phyloP scores from a whole-genome alignment of 1,140 invertebrate genomes.

The Bombus turneri region DNA sequence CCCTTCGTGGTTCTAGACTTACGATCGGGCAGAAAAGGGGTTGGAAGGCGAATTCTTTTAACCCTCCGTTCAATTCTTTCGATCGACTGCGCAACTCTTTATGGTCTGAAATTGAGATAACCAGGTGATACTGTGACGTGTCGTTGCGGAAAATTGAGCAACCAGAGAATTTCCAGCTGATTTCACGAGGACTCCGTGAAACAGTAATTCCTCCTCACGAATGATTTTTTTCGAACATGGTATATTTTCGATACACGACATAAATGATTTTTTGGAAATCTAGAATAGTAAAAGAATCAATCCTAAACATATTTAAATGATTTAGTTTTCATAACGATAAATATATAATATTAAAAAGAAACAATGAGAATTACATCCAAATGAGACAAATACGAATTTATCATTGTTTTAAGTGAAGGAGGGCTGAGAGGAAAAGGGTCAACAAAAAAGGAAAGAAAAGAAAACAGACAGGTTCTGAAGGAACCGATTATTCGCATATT shows the following conservation, averaged over 20 bases:
- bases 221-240: background rate
- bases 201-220: background rate
- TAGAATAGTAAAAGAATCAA: too few relatives aligned
- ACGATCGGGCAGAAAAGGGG: constrained; percentile 13
- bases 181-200: constrained; percentile 74
- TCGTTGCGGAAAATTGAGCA: constrained; percentile 61
- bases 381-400: too few relatives aligned
- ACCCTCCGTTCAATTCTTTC: constrained; percentile 46
- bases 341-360: too few relatives aligned
- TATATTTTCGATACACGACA: too few relatives aligned
- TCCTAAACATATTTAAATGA: too few relatives aligned
- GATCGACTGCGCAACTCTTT: constrained; percentile 71
- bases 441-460: background rate
- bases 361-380: too few relatives aligned
- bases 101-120: constrained; percentile 62
- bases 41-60: constrained; percentile 5
- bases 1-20: background rate
- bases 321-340: too few relatives aligned
- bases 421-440: background rate
- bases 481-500: constrained; percentile 67
- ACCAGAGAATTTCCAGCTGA: constrained; percentile 69
- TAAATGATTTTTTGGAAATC: too few relatives aligned
- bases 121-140: constrained; percentile 71
- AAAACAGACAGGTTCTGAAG: constrained; percentile 63
- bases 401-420: too few relatives aligned